Evolutionary conservation across 1,140 invertebrate species (phyloP).

Genomic region (Caenorhabditis latens): DNA sequence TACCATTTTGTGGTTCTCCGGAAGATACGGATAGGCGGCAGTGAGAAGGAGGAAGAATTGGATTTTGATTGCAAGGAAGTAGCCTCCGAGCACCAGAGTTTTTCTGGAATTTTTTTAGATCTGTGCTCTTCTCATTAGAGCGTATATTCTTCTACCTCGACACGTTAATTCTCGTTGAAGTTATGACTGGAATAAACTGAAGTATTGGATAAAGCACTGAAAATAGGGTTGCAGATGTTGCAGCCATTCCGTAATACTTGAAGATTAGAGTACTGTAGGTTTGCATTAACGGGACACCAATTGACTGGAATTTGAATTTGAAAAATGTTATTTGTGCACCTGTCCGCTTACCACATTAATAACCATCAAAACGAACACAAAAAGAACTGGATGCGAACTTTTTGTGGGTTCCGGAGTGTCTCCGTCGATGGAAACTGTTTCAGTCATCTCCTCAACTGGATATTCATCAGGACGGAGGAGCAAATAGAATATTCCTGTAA

Average conservation of each 20-base stretch:
- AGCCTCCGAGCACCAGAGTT: constrained; percentile 23
- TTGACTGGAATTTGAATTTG: constrained; percentile 26
- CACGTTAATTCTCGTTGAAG: constrained; percentile 15
- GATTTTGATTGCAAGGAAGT: constrained; percentile 17
- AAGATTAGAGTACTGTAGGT: constrained; percentile 25
- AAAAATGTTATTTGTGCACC: neutral
- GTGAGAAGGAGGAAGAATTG: constrained; percentile 18
- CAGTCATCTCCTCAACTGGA: constrained; percentile 14
- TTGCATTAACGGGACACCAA: constrained; percentile 44
- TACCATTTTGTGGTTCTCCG: constrained; percentile 11
- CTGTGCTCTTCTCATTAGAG: neutral
- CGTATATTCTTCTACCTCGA: neutral
- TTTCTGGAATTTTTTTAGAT: neutral
- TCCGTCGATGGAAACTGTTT: constrained; percentile 6
- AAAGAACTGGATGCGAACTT: constrained; percentile 20
- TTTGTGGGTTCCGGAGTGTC: constrained; percentile 27
- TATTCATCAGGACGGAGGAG: constrained; percentile 33
- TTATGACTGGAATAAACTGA: constrained; percentile 24
- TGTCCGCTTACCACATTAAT: constrained; percentile 36
- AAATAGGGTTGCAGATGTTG: neutral
- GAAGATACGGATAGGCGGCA: constrained; percentile 7
- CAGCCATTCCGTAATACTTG: constrained; percentile 13
- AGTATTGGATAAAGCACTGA: constrained; percentile 6
- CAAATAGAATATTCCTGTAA: constrained; percentile 47
- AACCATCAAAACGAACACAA: constrained; percentile 55